Percentiles rank a stretch among this genome's conserved stretches.
Evolutionary conservation across 2,113 vertebrate species (phyloP).

Genomic region (Sarotherodon lohbergeri): DNA sequence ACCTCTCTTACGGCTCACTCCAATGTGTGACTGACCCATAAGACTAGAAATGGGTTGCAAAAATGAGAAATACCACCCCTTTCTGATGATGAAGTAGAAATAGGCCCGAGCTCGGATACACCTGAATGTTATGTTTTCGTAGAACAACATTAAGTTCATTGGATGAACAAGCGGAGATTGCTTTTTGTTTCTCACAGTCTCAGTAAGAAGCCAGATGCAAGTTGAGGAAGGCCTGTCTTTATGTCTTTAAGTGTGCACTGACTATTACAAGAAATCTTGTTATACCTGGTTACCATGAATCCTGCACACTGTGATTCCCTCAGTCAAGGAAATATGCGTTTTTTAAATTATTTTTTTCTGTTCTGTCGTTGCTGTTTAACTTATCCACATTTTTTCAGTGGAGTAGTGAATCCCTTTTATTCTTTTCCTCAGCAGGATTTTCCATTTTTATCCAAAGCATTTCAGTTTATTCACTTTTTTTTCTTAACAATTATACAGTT

Average conservation of each 20-base stretch:
- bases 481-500: not conserved
- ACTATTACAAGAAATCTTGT: not conserved
- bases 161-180: not conserved
- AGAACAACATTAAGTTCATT: rapidly evolving
- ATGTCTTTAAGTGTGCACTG: not conserved
- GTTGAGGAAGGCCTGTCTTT: not conserved
- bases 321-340: not conserved
- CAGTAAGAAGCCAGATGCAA: not conserved
- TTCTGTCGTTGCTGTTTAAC: not conserved
- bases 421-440: not conserved
- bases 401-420: rapidly evolving
- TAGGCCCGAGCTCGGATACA: not conserved
- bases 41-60: not conserved
- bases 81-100: not conserved
- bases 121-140: not conserved
- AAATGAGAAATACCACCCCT: not conserved
- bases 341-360: rapidly evolving
- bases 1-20: not conserved
- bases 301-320: not conserved
- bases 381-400: not conserved
- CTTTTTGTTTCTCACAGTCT: not conserved
- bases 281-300: not conserved
- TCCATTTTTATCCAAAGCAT: not conserved
- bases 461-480: not conserved
- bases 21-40: not conserved